These are phyloP conservation scores for Epsilonema sp. DNA, from an alignment of 2,888 invertebrate genomes.

Conservation along the genomic window DNA sequence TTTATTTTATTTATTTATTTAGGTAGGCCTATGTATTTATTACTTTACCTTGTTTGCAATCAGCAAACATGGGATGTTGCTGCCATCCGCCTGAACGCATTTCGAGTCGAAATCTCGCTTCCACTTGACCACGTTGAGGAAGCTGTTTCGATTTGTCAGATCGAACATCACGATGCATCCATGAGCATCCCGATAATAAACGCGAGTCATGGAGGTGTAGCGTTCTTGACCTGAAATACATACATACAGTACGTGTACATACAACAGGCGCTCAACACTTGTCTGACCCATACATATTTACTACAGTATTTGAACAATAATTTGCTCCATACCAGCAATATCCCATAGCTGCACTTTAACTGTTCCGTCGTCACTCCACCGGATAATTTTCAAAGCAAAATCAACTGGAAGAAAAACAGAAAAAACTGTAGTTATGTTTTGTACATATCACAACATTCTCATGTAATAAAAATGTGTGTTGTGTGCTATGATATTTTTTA, in stretches of 20 bases:
- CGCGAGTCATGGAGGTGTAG: conserved; percentile 42
- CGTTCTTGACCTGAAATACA: conserved; percentile 40
- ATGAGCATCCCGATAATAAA: conserved; percentile 42
- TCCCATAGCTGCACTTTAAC: conserved; percentile 42
- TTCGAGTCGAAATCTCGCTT: conserved; percentile 41
- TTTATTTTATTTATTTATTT: no score
- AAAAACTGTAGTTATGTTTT: no score
- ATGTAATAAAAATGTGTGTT: no score
- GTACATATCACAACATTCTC: no score
- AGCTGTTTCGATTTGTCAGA: conserved; percentile 39
- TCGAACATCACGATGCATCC: conserved; percentile 40
- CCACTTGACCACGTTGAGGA: conserved; percentile 41
- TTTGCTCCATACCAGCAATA: conserved; percentile 35
- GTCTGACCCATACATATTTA: no score
- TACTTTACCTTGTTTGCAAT: conserved; percentile 41
- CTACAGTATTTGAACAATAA: no score
- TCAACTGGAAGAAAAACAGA: conserved; percentile 31
- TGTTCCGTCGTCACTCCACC: conserved; percentile 38
- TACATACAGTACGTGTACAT: no score
- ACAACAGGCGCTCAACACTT: background rate
- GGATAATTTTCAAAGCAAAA: conserved; percentile 41
- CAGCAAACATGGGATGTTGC: conserved; percentile 39
- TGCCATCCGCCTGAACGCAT: conserved; percentile 38
- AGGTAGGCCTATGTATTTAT: no score
- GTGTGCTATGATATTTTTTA: no score